Base-by-base conservation (phyloP, 2,888 invertebrate genomes). In the Anagyrus pseudococci region DNA sequence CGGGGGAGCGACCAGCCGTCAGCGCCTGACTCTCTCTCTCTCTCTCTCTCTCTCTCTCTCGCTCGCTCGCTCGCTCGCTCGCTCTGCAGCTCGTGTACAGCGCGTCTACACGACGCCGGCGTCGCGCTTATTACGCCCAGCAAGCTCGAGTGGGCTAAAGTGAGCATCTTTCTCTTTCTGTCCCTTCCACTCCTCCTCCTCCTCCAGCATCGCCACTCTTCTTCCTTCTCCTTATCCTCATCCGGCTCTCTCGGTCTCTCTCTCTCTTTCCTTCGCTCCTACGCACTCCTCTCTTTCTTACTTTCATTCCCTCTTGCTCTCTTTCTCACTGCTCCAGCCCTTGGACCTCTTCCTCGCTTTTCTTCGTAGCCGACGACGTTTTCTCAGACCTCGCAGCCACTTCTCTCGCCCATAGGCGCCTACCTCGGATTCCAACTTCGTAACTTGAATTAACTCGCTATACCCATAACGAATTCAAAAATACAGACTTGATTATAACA, bases 131-230 rank as follows among this genome's bases (percentile, higher is more conserved):
- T 58, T 62, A 54, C 55, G 22, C 33, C 26, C 25, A 29, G n/a
- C 26, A 10, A 17, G 53, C 48, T 7, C 52, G 33, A 58, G 58
- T 49, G 58, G 47, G 19, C 58, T 54, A 58, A 62, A 58, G 62
- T 62, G 62, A 62, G 48, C 62, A 58, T 62, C 58, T 46, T 19
- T 49, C 33, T 44, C 23, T 41, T 47, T 62, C 49, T 53, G n/a
- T 43, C 48, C 26, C 40, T 44, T 15, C 29, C 26, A 26, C 37
- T 4, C 33, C 47, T 37, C 22, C 46, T 22, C 4, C 47, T 37
- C 26, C 44, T 22, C 15, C 29, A 7, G 43, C 7, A 8, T 15
- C n/a, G 15, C 17, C 43, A 15, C n/a, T 25, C 44, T 29, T 37
- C 47, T 37, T 49, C 47, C 23, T 43, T 29, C 15, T 29, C 25